Conservation (phyloP, 2,113 vertebrate species). For the Tyto alba region DNA sequence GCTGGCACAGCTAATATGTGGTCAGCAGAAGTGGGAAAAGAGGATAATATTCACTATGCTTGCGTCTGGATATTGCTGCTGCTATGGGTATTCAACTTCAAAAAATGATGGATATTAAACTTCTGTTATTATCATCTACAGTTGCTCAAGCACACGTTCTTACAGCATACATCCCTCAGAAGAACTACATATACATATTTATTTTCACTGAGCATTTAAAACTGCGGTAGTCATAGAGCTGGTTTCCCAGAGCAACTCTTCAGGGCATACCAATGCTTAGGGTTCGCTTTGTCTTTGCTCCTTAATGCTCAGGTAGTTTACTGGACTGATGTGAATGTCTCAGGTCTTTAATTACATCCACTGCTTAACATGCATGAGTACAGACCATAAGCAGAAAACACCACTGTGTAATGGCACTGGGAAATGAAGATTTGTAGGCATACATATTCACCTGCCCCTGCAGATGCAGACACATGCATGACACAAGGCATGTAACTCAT, state of each 20-base stretch:
- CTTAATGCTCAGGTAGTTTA: background rate
- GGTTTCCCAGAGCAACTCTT: background rate
- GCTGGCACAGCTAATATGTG: background rate
- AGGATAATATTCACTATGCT: background rate
- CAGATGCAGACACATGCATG: background rate
- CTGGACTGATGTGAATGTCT: background rate
- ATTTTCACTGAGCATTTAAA: background rate
- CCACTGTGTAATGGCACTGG: background rate
- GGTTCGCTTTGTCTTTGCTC: background rate
- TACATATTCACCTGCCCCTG: background rate
- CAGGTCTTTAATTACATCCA: background rate
- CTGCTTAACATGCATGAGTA: background rate
- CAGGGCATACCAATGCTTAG: background rate
- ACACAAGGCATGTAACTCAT: background rate
- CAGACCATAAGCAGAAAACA: background rate
- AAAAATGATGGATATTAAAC: background rate
- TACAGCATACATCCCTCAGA: background rate
- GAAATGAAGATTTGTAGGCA: background rate
- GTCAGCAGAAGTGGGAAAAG: background rate
- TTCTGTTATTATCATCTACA: background rate
- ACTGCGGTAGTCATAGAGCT: background rate
- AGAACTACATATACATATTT: background rate
- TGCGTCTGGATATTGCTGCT: background rate
- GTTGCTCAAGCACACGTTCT: background rate
- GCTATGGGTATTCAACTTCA: background rate